Conservation (phyloP, 2,797 vertebrate genomes). For the Botia kubotai region DNA sequence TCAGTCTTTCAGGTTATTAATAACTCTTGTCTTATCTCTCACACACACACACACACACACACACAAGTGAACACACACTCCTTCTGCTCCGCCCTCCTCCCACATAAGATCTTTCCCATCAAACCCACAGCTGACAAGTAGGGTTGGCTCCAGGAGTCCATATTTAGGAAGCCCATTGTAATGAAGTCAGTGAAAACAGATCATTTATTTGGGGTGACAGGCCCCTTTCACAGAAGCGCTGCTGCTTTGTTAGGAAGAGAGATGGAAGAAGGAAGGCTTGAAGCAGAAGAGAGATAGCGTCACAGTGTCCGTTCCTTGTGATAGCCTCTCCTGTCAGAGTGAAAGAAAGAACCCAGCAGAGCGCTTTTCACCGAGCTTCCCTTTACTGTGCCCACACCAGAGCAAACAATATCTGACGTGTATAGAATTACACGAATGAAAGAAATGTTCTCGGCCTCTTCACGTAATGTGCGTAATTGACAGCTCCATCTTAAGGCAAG, state of each 20-base stretch:
- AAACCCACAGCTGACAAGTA: slow-evolving; percentile 52
- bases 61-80: slow-evolving; percentile 41
- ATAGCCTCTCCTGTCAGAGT: slow-evolving; percentile 50
- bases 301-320: slow-evolving; percentile 52
- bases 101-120: slow-evolving; percentile 52
- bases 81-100: slow-evolving; percentile 35
- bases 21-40: slow-evolving; percentile 58
- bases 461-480: slow-evolving; percentile 25
- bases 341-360: background rate
- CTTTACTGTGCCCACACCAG: background rate
- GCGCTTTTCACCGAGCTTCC: background rate
- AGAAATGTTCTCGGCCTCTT: slow-evolving; percentile 1
- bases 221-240: slow-evolving; percentile 45
- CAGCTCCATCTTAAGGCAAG: slow-evolving; percentile 29
- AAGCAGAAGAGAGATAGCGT: slow-evolving; percentile 61
- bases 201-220: slow-evolving; percentile 59
- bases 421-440: slow-evolving; percentile 38
- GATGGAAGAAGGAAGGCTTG: slow-evolving; percentile 59
- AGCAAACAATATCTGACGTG: slow-evolving; percentile 34
- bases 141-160: slow-evolving; percentile 53
- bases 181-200: slow-evolving; percentile 63
- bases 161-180: slow-evolving; percentile 62
- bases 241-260: slow-evolving; percentile 60
- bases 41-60: slow-evolving; percentile 31
- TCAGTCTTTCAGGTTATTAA: slow-evolving; percentile 63